Evolutionary conservation across 1,140 invertebrate genomes (phyloP).

Genomic region (Drosophila burlai): DNA sequence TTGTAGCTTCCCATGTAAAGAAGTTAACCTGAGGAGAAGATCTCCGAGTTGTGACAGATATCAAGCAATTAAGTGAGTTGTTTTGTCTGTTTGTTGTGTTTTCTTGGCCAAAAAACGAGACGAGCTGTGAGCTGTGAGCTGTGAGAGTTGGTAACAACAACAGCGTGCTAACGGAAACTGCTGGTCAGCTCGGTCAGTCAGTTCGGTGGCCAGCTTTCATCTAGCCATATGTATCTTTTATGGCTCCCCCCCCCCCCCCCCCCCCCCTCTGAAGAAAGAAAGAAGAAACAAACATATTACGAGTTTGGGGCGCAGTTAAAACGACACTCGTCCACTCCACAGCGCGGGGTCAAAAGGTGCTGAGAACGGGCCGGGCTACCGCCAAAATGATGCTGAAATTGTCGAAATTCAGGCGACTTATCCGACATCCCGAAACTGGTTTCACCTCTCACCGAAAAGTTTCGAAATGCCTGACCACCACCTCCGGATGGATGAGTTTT

Average conservation of each 20-base stretch:
- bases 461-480: conserved; percentile 9
- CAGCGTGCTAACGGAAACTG: conserved; percentile 47
- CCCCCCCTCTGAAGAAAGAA: too few relatives aligned
- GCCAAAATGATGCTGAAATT: conserved; percentile 72
- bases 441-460: conserved; percentile 34
- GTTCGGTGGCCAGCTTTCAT: conserved; percentile 39
- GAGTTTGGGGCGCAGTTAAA: conserved; percentile 65
- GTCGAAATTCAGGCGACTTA: conserved; percentile 31
- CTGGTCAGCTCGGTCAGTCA: conserved; percentile 34
- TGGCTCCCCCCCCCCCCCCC: conserved; percentile 3
- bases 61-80: conserved; percentile 32
- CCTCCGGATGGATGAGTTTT: background rate
- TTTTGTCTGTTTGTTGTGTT: background rate
- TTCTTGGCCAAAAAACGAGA: conserved; percentile 19
- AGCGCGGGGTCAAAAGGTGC: conserved; percentile 69
- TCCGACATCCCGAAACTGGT: conserved; percentile 31
- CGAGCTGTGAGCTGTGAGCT: conserved; percentile 20
- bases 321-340: conserved; percentile 37
- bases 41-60: conserved; percentile 42
- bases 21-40: conserved; percentile 21
- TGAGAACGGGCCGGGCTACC: conserved; percentile 59
- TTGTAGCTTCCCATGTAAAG: conserved; percentile 29
- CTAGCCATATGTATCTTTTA: conserved; percentile 53
- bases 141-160: conserved; percentile 13
- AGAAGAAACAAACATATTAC: conserved; percentile 45